Evolutionary conservation across 2,113 vertebrate species (phyloP), one percentile per base, ranked within the genome.

Genomic region (Notarius lentiginosus): DNA sequence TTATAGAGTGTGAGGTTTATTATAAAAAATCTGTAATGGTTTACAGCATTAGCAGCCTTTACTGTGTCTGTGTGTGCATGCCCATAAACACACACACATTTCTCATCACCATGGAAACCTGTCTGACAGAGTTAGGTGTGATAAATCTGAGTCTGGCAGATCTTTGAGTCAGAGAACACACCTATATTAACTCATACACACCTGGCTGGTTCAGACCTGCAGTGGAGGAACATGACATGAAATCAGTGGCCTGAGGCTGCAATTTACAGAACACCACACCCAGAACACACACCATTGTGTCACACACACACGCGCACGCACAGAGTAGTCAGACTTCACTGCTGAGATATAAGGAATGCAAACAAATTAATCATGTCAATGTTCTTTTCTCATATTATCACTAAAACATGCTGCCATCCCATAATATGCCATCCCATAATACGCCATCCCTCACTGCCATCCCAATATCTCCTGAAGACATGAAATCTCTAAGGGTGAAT

Each of bases 191-290:
- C 81, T n/a, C 70, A 55, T 72, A 66, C 86, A 77, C 58, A 4
- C 72, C 41, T 56, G 22, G 10, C 60, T 88, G 84, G 60, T 77
- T 88, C 84, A 86, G 27, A 85, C 84, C 84, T 85, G 84, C 49
- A 65, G 58, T 20, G 53, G 55, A 61, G 34, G 58, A 89, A 77
- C 82, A 87, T 56, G 65, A 27, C 80, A 79, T 70, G 86, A 82
- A 87, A 90, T 91, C 61, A 86, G 34, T 56, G 34, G 60, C 93
- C 90, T 83, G 8, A 0, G 92, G 92, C 77, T 82, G 79, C 61
- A 0, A 83, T 90, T 90, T 87, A 90, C 34, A 72, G 76, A 80
- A 87, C 85, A 79, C 30, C 84, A 70, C 84, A 86, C 84, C 84
- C 84, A 86, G 49, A 68, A 83, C 82, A 83, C 63, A 83, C 61